Percentiles rank a stretch among this genome's conserved stretches.
Conservation (phyloP, 2,797 vertebrate genomes). For the Amniataba percoides region DNA sequence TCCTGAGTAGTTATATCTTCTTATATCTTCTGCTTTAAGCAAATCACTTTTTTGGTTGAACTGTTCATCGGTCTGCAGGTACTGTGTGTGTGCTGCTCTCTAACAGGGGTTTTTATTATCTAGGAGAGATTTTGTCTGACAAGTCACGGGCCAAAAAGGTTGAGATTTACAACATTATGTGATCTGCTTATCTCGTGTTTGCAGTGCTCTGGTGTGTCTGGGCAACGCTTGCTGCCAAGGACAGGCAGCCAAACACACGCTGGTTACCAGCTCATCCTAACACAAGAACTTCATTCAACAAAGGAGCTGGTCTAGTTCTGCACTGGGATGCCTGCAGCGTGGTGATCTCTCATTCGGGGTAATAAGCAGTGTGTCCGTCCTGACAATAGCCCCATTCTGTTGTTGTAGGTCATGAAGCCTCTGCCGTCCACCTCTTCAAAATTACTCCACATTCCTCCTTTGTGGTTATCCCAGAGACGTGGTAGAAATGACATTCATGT, state of each 20-base stretch:
- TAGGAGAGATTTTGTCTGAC: background rate
- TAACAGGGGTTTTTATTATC: background rate
- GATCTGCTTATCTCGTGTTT: slow-evolving; percentile 24
- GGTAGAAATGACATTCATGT: slow-evolving; percentile 51
- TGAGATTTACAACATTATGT: slow-evolving; percentile 3
- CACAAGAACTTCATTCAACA: slow-evolving; percentile 40
- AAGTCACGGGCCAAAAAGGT: background rate
- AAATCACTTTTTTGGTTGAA: background rate
- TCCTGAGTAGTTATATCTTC: no score
- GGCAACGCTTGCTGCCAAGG: slow-evolving; percentile 1
- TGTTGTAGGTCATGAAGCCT: slow-evolving; percentile 51
- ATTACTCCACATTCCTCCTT: slow-evolving; percentile 67
- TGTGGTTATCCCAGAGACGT: slow-evolving; percentile 46
- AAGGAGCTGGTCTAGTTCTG: slow-evolving; percentile 31
- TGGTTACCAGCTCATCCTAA: slow-evolving; percentile 13
- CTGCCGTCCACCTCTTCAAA: slow-evolving; percentile 62
- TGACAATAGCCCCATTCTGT: slow-evolving; percentile 74
- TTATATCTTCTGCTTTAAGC: background rate
- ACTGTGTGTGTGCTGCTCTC: no score
- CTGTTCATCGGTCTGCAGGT: background rate
- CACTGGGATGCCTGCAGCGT: slow-evolving; percentile 29
- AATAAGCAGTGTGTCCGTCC: slow-evolving; percentile 47
- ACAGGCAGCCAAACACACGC: slow-evolving; percentile 10
- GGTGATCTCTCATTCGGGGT: slow-evolving; percentile 36
- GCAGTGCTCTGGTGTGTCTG: background rate